phyloP scores from a whole-genome alignment of 2,113 vertebrate genomes.

The Anseranas semipalmata region DNA sequence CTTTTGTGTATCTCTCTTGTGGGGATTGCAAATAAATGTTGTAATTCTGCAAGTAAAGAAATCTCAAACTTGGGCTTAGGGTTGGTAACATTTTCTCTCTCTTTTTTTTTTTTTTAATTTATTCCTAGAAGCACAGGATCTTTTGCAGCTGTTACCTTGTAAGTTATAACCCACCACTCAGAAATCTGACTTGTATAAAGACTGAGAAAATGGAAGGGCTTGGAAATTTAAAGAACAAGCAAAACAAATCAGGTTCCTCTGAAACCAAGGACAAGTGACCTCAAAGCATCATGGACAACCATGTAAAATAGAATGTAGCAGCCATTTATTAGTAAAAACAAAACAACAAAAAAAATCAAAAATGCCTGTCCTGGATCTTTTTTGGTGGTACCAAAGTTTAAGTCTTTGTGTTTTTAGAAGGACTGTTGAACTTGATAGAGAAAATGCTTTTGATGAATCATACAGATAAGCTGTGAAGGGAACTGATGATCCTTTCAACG shows the following conservation, averaged over 20 bases:
- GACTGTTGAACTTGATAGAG: conserved; percentile 61
- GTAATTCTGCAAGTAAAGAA: not conserved
- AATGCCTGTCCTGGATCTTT: conserved; percentile 74
- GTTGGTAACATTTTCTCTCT: not conserved
- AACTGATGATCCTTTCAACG: not conserved
- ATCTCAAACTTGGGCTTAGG: not conserved
- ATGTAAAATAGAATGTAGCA: conserved; percentile 79
- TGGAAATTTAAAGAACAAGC: conserved; percentile 66
- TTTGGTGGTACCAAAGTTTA: conserved; percentile 82
- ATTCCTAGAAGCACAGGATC: conserved; percentile 57
- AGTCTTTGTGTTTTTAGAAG: conserved; percentile 79
- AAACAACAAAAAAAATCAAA: conserved; percentile 57
- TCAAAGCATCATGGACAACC: conserved; percentile 79
- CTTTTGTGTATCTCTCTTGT: not conserved
- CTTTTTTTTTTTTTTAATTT: not conserved
- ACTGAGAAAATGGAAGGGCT: conserved; percentile 70
- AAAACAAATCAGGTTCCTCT: conserved; percentile 66
- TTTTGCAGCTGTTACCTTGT: conserved; percentile 64
- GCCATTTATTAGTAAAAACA: conserved; percentile 75
- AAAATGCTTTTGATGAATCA: conserved; percentile 38
- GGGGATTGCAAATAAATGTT: not conserved
- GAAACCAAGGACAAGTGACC: conserved; percentile 79
- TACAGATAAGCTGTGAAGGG: conserved; percentile 36
- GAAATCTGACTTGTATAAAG: conserved; percentile 69
- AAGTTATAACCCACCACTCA: conserved; percentile 67